Evolutionary conservation across 2,113 vertebrate species (phyloP).

Genomic region (Lonchura striata): DNA sequence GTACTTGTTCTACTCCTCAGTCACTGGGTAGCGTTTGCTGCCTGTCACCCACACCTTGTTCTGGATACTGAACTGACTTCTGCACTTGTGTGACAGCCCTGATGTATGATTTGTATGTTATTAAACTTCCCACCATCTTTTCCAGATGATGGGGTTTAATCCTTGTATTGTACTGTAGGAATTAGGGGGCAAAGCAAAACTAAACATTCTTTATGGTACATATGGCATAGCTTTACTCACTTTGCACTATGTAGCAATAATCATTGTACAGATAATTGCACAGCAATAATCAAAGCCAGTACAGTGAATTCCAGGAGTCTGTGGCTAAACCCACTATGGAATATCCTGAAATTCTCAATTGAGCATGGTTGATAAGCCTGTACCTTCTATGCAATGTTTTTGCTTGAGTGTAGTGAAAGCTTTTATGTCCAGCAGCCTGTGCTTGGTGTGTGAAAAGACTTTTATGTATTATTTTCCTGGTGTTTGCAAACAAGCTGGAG

Average conservation of each 20-base stretch:
- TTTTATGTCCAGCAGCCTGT: background rate
- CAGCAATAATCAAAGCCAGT: too few species aligned
- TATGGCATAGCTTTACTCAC: background rate
- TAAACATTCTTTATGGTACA: background rate
- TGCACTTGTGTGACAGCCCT: background rate
- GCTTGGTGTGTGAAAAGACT: background rate
- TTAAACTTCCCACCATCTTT: background rate
- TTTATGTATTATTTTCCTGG: background rate
- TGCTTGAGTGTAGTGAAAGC: background rate
- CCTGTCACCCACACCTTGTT: background rate
- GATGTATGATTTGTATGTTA: background rate
- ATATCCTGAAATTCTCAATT: background rate
- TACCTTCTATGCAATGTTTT: background rate
- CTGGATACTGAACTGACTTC: background rate
- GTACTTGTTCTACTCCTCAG: background rate
- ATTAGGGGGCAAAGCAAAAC: background rate
- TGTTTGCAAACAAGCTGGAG: background rate
- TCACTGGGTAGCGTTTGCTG: background rate
- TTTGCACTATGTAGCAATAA: background rate
- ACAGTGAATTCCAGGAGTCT: background rate
- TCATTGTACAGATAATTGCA: too few species aligned
- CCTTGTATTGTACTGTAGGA: background rate
- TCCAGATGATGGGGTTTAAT: background rate
- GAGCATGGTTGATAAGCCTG: background rate
- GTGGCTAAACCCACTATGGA: background rate